Conservation (phyloP, 2,797 vertebrate genomes). For the Oceanodroma leucorhoa region DNA sequence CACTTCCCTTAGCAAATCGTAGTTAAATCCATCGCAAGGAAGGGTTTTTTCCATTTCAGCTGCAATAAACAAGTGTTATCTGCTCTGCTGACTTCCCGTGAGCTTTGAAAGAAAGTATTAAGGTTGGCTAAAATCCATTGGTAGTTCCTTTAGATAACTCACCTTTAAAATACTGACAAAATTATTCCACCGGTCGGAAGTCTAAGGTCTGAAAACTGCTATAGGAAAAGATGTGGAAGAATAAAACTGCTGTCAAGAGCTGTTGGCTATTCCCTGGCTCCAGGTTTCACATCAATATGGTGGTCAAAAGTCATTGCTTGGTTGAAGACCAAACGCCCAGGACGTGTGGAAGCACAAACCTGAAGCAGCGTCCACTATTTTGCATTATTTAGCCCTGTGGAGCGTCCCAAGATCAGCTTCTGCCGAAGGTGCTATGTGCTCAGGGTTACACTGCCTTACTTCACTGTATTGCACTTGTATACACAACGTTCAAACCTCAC, state of each 20-base stretch:
- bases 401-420: not conserved
- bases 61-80: not conserved
- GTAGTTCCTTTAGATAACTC: not conserved
- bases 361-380: not conserved
- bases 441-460: not conserved
- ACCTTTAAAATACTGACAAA: not conserved
- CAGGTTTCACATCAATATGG: not conserved
- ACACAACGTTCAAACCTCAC: accelerated
- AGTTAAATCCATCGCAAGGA: not conserved
- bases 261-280: not conserved
- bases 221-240: not conserved
- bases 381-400: not conserved
- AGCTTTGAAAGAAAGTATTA: not conserved
- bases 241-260: not conserved
- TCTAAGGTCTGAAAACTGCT: not conserved
- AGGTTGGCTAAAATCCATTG: not conserved
- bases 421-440: not conserved
- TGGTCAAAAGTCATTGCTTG: not conserved
- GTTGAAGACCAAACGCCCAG: not conserved
- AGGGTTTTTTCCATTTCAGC: not conserved
- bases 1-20: not conserved
- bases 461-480: not conserved
- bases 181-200: not conserved
- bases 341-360: accelerated
- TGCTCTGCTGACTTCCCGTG: not conserved